These are phyloP conservation scores for Drosophila micromelanica DNA, from an alignment of 1,140 invertebrate species.

Conservation along the genomic window DNA sequence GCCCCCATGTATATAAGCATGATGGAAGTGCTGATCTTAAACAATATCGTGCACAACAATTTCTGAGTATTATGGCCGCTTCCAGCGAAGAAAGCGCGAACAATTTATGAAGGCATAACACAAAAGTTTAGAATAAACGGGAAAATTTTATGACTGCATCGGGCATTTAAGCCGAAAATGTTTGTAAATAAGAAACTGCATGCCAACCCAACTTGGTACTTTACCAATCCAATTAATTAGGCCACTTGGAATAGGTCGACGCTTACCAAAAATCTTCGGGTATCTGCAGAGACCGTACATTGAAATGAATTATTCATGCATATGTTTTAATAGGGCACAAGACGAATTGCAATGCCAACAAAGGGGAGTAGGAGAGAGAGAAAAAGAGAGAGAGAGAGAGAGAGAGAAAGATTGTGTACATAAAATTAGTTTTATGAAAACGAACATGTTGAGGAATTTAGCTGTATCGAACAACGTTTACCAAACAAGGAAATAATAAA, in stretches of 20 bases:
- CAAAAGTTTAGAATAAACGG: slow-evolving; percentile 25
- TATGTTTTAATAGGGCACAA: not conserved
- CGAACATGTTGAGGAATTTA: slow-evolving; percentile 4
- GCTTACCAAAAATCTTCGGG: not conserved
- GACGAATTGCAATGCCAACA: not conserved
- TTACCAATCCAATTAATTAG: slow-evolving; percentile 17
- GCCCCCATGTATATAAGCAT: not conserved
- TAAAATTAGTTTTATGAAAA: slow-evolving; percentile 11
- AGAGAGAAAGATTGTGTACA: not conserved
- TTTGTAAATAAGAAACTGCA: slow-evolving; percentile 58
- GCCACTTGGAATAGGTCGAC: slow-evolving; percentile 43
- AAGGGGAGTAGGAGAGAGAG: no score
- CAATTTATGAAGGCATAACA: slow-evolving; percentile 58
- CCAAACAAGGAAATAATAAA: slow-evolving; percentile 12
- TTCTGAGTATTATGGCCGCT: slow-evolving; percentile 47
- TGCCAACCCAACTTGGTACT: not conserved
- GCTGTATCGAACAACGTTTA: not conserved
- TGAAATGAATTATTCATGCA: slow-evolving; percentile 1
- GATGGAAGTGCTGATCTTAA: not conserved
- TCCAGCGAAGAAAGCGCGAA: slow-evolving; percentile 64
- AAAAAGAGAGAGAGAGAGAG: no score
- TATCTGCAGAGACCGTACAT: slow-evolving; percentile 7
- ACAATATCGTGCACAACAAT: not conserved
- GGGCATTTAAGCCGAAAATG: slow-evolving; percentile 50
- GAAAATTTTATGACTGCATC: slow-evolving; percentile 50